Base-by-base conservation (phyloP, 2,888 invertebrate genomes). In the Carpatolechia fugitivella region DNA sequence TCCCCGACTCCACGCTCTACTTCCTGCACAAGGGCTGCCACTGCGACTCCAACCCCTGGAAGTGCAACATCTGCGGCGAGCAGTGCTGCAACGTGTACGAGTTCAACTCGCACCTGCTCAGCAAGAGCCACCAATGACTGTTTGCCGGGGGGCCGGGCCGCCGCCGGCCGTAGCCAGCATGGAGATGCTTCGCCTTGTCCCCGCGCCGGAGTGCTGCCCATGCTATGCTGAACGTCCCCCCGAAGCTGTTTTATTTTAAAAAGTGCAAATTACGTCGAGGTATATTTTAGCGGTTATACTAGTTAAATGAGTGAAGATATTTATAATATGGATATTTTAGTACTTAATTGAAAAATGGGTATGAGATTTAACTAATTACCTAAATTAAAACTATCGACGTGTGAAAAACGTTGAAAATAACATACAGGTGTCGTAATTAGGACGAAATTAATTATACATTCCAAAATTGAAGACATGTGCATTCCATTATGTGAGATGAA, bases 1-100 rank as follows among this genome's bases (percentile, higher is more conserved):
- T 98, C 89, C 97, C 97, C 35, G 98, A 99, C 86, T 96, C 97
- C 76, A 99, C 98, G 0, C 92, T 99, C 56, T 98, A 98, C 89
- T 97, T 98, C 89, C 92, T 99, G 63, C 99, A 99, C 91, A 98
- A 98, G 91, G 98, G 98, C 65, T 97, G 99, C 82, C 99, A 99
- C 90, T 98, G 98, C 68, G 97, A 98, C 78, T 96, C 97, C 65
- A 98, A 98, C 89, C 98, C 99, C 0, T 99, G 93, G 93, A 98
- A 98, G 88, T 98, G 98, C 87, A 99, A 99, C 90, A 97, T 99
- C 68, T 99, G 99, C 84, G 98, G 98, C 49, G 97, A 97, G 82
- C 95, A 96, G 79, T 97, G 97, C 85, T 95, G 95, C 83, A 97
- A 98, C 78, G 96, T 98, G 54, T 98, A 98, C 89, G 98, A 98